Conservation (phyloP, 2,797 vertebrate genomes). For the Bradypodion pumilum region DNA sequence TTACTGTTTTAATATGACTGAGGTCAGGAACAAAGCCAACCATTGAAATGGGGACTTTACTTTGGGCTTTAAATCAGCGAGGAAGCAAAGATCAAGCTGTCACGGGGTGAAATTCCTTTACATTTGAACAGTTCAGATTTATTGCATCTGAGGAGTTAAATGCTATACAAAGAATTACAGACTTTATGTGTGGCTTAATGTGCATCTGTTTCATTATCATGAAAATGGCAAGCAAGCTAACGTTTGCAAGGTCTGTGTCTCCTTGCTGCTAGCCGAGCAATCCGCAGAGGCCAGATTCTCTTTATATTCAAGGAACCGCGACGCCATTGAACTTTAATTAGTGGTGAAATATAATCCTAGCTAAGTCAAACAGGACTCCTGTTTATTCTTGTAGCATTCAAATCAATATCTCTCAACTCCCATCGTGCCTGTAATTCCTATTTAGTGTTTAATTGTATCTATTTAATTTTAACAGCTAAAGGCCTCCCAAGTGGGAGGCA, state of each 20-base stretch:
- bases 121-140: slow-evolving; percentile 38
- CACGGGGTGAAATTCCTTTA: slow-evolving; percentile 29
- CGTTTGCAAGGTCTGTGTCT: slow-evolving; percentile 14
- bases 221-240: background rate
- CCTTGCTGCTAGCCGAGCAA: background rate
- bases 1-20: slow-evolving; percentile 48
- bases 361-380: slow-evolving; percentile 43
- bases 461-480: slow-evolving; percentile 39
- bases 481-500: slow-evolving; percentile 5
- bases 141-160: slow-evolving; percentile 14
- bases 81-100: slow-evolving; percentile 30
- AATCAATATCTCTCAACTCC: slow-evolving; percentile 28
- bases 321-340: slow-evolving; percentile 53
- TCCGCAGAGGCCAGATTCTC: background rate
- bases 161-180: slow-evolving; percentile 27
- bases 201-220: background rate
- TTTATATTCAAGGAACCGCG: slow-evolving; percentile 43
- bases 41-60: slow-evolving; percentile 18
- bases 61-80: slow-evolving; percentile 48
- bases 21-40: slow-evolving; percentile 29
- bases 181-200: background rate
- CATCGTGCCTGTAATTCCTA: slow-evolving; percentile 35
- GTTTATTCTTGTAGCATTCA: slow-evolving; percentile 51
- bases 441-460: slow-evolving; percentile 50
- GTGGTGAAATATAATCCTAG: slow-evolving; percentile 53